phyloP scores from a whole-genome alignment of 2,797 vertebrate genomes.

The Triplophysa yarkandensis region DNA sequence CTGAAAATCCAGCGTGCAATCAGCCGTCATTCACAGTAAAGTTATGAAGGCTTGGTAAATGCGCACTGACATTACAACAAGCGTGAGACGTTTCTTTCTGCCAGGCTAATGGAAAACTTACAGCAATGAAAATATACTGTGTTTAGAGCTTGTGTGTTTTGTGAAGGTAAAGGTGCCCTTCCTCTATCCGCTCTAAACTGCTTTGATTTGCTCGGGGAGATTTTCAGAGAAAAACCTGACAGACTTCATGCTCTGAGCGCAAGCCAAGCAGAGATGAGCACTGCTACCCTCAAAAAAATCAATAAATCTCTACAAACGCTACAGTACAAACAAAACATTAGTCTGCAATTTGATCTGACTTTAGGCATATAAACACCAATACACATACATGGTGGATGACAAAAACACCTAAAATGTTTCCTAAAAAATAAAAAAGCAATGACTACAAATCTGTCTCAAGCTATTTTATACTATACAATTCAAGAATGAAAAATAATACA shows the following conservation, averaged over 20 bases:
- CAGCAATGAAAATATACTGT: conserved; percentile 10
- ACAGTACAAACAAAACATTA: conserved; percentile 71
- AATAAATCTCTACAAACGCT: conserved; percentile 74
- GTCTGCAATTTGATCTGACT: conserved; percentile 74
- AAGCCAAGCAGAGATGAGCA: conserved; percentile 65
- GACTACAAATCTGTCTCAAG: no score
- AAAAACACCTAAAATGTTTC: no score
- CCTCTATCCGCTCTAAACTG: conserved; percentile 8
- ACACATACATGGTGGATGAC: conserved; percentile 2
- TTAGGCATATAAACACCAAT: conserved; percentile 60
- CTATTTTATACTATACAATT: no score
- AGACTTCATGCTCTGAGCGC: conserved; percentile 30
- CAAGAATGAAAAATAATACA: no score
- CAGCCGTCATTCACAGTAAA: conserved; percentile 30
- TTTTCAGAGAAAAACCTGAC: conserved; percentile 42
- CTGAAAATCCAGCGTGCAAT: conserved; percentile 22
- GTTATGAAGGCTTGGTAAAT: conserved; percentile 25
- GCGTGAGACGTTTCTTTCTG: neutral
- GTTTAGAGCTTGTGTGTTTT: neutral
- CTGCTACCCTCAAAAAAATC: conserved; percentile 70
- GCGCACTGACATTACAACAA: conserved; percentile 1
- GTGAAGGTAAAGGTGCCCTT: conserved; percentile 34
- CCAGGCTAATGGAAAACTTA: conserved; percentile 7
- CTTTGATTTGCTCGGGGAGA: conserved; percentile 16
- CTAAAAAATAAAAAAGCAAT: no score